Evolutionary conservation across 2,113 vertebrate species (phyloP).

Genomic region (Petrocephalus microphthalmus): DNA sequence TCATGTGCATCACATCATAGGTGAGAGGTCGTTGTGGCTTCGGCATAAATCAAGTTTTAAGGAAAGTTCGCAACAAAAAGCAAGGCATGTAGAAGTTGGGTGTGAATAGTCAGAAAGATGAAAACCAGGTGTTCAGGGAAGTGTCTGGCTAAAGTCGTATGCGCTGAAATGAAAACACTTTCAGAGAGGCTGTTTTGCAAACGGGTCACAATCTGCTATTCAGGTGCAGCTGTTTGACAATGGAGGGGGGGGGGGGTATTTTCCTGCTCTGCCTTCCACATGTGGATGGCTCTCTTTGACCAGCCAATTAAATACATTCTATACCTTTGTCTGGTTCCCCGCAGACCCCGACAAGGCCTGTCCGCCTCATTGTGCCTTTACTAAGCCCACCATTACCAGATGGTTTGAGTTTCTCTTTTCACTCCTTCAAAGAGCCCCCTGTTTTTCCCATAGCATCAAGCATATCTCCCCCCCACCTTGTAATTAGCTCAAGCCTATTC

Average conservation of each 20-base stretch:
- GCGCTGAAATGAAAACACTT: not conserved
- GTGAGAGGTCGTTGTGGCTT: constrained; percentile 6
- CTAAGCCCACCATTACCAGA: constrained; percentile 58
- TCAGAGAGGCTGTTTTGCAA: not conserved
- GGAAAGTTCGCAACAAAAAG: constrained; percentile 1
- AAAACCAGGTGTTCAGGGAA: not conserved
- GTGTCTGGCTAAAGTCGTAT: not conserved
- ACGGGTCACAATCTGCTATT: not conserved
- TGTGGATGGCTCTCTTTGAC: constrained; percentile 46
- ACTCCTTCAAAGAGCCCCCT: constrained; percentile 63
- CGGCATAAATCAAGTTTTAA: not conserved
- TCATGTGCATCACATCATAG: not conserved
- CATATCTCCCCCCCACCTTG: constrained; percentile 60
- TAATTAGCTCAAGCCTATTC: constrained; percentile 75
- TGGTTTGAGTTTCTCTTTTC: constrained; percentile 66
- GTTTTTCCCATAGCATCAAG: constrained; percentile 74
- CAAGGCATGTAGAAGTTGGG: not conserved
- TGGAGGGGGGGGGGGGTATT: constrained; percentile 15
- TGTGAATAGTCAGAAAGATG: not conserved
- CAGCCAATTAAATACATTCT: constrained; percentile 52
- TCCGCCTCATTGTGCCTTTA: constrained; percentile 48
- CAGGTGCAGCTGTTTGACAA: not conserved
- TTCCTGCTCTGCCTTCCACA: constrained; percentile 35
- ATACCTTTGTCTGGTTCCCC: constrained; percentile 36
- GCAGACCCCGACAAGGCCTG: constrained; percentile 20